Evolutionary conservation across 2,888 invertebrate genomes (phyloP).

Genomic region (Lasioglossum lativentre): DNA sequence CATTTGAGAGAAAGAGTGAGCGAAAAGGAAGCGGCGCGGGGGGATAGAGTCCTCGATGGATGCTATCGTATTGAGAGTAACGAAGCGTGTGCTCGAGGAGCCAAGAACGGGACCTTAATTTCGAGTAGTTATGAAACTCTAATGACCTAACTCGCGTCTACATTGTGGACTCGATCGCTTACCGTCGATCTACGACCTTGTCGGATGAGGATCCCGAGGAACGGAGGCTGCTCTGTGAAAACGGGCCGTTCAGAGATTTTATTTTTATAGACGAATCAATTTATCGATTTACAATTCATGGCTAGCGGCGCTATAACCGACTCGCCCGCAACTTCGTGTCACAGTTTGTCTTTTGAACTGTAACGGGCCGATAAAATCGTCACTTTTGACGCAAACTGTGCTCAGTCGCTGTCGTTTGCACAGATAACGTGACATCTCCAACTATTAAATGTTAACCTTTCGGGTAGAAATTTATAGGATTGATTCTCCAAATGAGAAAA

Average conservation of each 20-base stretch:
- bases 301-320: conserved; percentile 14
- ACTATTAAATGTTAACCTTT: not conserved
- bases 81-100: conserved; percentile 4
- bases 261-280: conserved; percentile 5
- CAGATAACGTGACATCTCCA: not conserved
- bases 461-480: not conserved
- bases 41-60: not conserved
- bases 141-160: not conserved
- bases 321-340: not conserved
- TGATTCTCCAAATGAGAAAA: not conserved
- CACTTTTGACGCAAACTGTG: conserved; percentile 7
- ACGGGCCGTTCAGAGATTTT: not conserved
- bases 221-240: not conserved
- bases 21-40: not conserved
- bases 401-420: not conserved
- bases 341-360: conserved; percentile 5
- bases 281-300: conserved; percentile 19
- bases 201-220: not conserved
- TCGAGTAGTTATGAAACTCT: conserved; percentile 43
- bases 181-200: not conserved
- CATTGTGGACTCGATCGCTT: not conserved
- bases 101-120: conserved; percentile 31
- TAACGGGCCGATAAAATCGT: not conserved
- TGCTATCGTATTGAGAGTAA: conserved; percentile 28
- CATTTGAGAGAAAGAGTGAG: conserved; percentile 39